Percentiles rank a stretch among this genome's conserved stretches.
These are phyloP conservation scores for Amniataba percoides DNA, from an alignment of 2,797 vertebrate genomes.

Conservation along the genomic window DNA sequence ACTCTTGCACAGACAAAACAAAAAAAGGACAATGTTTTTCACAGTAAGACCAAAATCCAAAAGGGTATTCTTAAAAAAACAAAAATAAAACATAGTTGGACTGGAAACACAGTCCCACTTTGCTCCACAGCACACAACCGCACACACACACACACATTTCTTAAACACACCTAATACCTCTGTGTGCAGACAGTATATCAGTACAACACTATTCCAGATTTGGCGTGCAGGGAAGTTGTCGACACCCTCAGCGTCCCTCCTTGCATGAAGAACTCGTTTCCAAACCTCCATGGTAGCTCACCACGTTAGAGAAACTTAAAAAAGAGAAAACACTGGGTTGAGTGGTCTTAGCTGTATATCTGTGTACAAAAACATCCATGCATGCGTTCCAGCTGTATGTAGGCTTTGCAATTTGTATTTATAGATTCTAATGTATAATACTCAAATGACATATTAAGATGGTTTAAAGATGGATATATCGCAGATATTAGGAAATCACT, in stretches of 20 bases:
- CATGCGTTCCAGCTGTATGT: slow-evolving; percentile 86
- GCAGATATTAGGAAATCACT: slow-evolving; percentile 69
- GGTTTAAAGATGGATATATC: slow-evolving; percentile 77
- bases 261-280: slow-evolving; percentile 75
- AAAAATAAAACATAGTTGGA: slow-evolving; percentile 3
- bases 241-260: slow-evolving; percentile 42
- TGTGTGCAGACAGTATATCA: slow-evolving; percentile 58
- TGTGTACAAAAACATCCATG: slow-evolving; percentile 81
- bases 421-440: slow-evolving; percentile 85
- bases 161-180: slow-evolving; percentile 53
- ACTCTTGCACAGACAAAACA: slow-evolving; percentile 46
- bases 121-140: slow-evolving; percentile 16
- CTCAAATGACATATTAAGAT: slow-evolving; percentile 71
- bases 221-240: slow-evolving; percentile 63
- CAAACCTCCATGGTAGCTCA: slow-evolving; percentile 64
- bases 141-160: slow-evolving; percentile 18
- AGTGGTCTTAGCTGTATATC: slow-evolving; percentile 82
- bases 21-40: slow-evolving; percentile 31
- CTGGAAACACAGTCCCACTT: slow-evolving; percentile 11
- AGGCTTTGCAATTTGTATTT: slow-evolving; percentile 86
- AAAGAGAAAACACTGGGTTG: slow-evolving; percentile 49
- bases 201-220: slow-evolving; percentile 50
- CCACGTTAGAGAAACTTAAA: slow-evolving; percentile 58
- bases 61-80: slow-evolving; percentile 26
- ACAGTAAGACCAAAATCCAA: slow-evolving; percentile 54